Base-by-base conservation (phyloP, 1,140 invertebrate species). In the Frieseomelitta varia region DNA sequence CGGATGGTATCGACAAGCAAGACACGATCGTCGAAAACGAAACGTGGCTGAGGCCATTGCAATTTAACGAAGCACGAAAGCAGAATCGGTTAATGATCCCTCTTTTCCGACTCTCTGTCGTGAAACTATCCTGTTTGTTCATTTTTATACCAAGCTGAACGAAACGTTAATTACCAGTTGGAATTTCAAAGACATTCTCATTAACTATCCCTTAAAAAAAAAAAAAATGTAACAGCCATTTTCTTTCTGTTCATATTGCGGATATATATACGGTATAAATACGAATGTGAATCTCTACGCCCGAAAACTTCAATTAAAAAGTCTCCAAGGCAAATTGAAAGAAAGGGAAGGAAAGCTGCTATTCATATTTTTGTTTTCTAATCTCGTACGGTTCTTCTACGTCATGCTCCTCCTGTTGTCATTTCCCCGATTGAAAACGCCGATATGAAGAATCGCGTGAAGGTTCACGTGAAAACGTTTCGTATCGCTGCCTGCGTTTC, bases 401-500 rank as follows among this genome's bases (percentile, higher is more conserved):
- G 10, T 30, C 17, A 19, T 1, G 17, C 10, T 12, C 8, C 11
- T 4, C 8, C 11, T 1, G 8, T 30, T 17, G n/a, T 14, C 6
- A 27, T 17, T 27, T 27, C 15, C 63, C 65, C 15, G 63, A n/a
- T 19, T 67, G 10, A 2, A 19, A 11, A 67, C 1, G 2, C 27
- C 17, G 30, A 34, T 67, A 19, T 34, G 30, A 34, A 34, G 21
- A 47, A 58, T 69, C 63, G 53, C 12, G n/a, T n/a, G n/a, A n/a
- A n/a, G 34, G 0, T 6, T 34, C 21, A 19, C 21, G 39, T 27
- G 12, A 27, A 65, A 67, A 75, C 53, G 55, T 81, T 76, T 81
- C 17, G 15, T 61, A 71, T 21, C 27, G 39, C 4, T 69, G 61
- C 61, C 39, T 69, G 73, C 51, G 53, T 71, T 78, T 78, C 81